phyloP scores from a whole-genome alignment of 2,113 vertebrate genomes.

The Bufo bufo region DNA sequence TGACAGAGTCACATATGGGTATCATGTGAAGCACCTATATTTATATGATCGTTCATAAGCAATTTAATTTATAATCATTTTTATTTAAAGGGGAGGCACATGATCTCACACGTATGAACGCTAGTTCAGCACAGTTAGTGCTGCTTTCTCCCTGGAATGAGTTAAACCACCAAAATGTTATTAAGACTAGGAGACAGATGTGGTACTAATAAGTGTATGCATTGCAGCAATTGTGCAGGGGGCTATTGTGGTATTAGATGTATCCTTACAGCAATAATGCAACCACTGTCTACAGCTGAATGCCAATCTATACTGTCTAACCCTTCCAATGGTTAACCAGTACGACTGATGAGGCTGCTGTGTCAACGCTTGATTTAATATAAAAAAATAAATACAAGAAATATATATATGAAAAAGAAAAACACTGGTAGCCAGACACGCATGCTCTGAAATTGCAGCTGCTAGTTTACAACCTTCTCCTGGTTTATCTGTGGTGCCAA shows the following conservation, averaged over 20 bases:
- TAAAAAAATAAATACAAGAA: neutral
- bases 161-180: constrained; percentile 1
- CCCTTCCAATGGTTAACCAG: neutral
- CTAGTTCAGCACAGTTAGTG: neutral
- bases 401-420: neutral
- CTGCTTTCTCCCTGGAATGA: neutral
- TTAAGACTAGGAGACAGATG: neutral
- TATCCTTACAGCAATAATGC: constrained; percentile 44
- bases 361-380: constrained; percentile 5
- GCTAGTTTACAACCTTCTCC: constrained; percentile 22
- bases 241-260: constrained; percentile 5
- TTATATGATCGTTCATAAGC: constrained; percentile 33
- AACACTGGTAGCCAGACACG: constrained; percentile 1
- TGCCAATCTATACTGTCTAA: constrained; percentile 1
- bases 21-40: constrained; percentile 31
- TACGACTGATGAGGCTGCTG: constrained; percentile 8
- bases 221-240: constrained; percentile 1
- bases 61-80: constrained; percentile 32
- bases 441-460: constrained; percentile 22
- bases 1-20: constrained; percentile 21
- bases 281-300: constrained; percentile 23
- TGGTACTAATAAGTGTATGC: neutral
- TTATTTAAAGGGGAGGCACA: constrained; percentile 10
- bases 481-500: constrained; percentile 26
- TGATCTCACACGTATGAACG: constrained; percentile 1